Evolutionary conservation across 2,888 invertebrate species (phyloP).

Genomic region (Monopis laevigella): DNA sequence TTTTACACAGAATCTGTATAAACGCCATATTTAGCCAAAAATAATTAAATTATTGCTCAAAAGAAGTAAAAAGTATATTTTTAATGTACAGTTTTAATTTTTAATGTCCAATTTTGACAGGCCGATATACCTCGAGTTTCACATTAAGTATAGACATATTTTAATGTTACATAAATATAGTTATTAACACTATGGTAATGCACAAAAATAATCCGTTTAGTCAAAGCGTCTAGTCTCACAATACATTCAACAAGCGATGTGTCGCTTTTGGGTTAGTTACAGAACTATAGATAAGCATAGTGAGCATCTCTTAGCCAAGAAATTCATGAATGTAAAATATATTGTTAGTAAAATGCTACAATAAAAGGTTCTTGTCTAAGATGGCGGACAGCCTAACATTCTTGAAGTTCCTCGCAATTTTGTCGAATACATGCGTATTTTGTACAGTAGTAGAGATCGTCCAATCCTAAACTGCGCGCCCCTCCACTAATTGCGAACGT

Average conservation of each 20-base stretch:
- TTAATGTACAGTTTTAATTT: neutral
- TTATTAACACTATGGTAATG: neutral
- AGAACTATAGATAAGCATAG: constrained; percentile 2
- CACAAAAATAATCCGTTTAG: neutral
- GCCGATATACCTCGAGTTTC: constrained; percentile 3
- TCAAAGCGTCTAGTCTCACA: constrained; percentile 1
- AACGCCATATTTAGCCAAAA: constrained; percentile 11
- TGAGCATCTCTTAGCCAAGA: neutral
- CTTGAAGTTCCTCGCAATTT: too few species aligned
- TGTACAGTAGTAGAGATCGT: too few species aligned
- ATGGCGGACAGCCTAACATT: too few species aligned
- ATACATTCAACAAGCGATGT: constrained; percentile 1
- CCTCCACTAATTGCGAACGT: too few species aligned
- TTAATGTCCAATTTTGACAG: neutral
- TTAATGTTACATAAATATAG: neutral
- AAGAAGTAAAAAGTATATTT: constrained; percentile 2
- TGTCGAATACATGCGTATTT: too few species aligned
- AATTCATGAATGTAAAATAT: neutral
- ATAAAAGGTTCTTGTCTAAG: too few species aligned
- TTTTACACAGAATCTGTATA: neutral
- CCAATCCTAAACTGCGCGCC: too few species aligned
- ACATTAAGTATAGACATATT: constrained; percentile 1
- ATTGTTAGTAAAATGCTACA: too few species aligned
- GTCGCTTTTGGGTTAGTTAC: neutral
- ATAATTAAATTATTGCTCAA: constrained; percentile 8